These are phyloP conservation scores for Pseudoatta argentina DNA, from an alignment of 1,140 invertebrate species.

Conservation along the genomic window DNA sequence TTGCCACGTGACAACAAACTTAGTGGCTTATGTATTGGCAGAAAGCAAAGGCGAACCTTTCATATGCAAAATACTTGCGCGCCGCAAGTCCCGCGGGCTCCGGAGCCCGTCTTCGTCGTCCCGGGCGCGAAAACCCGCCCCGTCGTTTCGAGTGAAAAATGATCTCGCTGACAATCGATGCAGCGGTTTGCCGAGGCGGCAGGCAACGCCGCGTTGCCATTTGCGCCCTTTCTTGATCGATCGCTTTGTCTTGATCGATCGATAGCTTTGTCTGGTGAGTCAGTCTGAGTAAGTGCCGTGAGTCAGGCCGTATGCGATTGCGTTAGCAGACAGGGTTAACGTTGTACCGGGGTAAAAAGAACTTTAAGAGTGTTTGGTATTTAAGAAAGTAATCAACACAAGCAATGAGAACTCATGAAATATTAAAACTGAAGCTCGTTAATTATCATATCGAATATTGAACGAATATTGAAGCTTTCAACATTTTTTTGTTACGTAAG, in stretches of 20 bases:
- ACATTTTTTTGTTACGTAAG: neutral
- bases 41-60: conserved; percentile 62
- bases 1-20: conserved; percentile 64
- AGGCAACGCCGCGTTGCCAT: conserved; percentile 39
- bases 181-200: conserved; percentile 43
- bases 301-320: conserved; percentile 51
- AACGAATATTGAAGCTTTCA: neutral
- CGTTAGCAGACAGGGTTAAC: conserved; percentile 39
- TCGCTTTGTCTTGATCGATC: conserved; percentile 64
- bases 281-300: conserved; percentile 40
- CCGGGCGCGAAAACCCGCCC: conserved; percentile 43
- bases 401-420: conserved; percentile 19
- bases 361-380: conserved; percentile 7
- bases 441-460: conserved; percentile 3
- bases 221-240: conserved; percentile 59
- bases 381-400: conserved; percentile 49
- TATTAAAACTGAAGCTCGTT: conserved; percentile 26
- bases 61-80: conserved; percentile 71
- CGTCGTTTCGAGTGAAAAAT: conserved; percentile 70
- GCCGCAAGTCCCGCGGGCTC: conserved; percentile 59
- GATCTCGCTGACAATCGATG: conserved; percentile 71
- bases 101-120: conserved; percentile 49
- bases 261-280: conserved; percentile 54
- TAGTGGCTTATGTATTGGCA: conserved; percentile 59
- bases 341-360: conserved; percentile 14